Base-by-base conservation (phyloP, 2,797 vertebrate species). In the Schizopygopsis pylzovi region DNA sequence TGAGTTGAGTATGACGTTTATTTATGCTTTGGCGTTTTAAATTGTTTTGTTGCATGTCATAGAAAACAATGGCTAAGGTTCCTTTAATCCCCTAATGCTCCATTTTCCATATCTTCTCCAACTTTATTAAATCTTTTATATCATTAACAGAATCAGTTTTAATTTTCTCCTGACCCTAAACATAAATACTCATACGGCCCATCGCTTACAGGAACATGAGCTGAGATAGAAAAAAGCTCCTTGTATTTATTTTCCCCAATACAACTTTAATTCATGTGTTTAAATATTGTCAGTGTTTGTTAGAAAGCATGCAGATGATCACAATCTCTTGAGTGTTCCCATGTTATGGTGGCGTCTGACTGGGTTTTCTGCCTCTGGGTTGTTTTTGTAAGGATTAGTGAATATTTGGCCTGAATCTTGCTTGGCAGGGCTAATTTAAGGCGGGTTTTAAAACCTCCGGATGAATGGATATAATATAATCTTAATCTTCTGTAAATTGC, bases 401-500 rank as follows among this genome's bases (percentile, higher is more conserved):
- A 56, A 79, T 52, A 76, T 87, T 73, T 79, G 65, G n/a, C 75
- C 39, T 33, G 4, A 70, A 33, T 56, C 86, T 83, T n/a, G 25
- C 79, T 88, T 92, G 90, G 88, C 87, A 88, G 28, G 81, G 52
- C 56, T 67, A 85, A 67, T 87, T 81, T 85, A 86, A 87, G 8
- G 2, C 54, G 41, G 52, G 63, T 47, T 43, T 79, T 63, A 59
- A 54, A 61, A 56, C 39, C 80, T 91, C 78, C 78, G 78, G 67
- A 81, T 88, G 87, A 90, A 87, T 84, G 84, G 89, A 89, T 92
- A 83, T 89, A 84, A 92, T 91, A 85, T 87, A 73, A 86, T 67
- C 92, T 91, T 91, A 91, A 91, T 93, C 92, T 93, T 88, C 82
- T 88, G 91, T 88, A 93, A 93, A 93, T 92, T 92, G 87, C 88